These are phyloP conservation scores for Simalia tracyae DNA, from an alignment of 2,797 vertebrate species.

Conservation along the genomic window DNA sequence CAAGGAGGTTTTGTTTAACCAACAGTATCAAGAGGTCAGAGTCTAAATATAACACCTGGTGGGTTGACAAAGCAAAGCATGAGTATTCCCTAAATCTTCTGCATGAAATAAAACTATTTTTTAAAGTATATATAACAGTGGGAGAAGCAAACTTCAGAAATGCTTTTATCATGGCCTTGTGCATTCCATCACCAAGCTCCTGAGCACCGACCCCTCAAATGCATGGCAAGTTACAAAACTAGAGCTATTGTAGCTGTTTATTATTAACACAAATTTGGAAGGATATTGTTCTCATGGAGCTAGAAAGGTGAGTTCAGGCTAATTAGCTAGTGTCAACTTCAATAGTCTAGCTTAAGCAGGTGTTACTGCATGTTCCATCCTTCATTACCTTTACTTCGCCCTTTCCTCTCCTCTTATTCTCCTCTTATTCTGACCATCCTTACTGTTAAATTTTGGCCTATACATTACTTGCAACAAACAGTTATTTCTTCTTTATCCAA, in stretches of 20 bases:
- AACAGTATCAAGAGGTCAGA: not conserved
- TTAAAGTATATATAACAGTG: conserved; percentile 10
- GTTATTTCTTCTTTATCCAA: not conserved
- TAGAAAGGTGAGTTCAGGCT: not conserved
- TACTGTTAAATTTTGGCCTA: not conserved
- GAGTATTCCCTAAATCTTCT: not conserved
- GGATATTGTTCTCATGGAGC: not conserved
- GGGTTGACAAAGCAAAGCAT: conserved; percentile 16
- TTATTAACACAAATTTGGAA: conserved; percentile 22
- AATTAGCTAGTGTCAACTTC: not conserved
- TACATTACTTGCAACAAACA: not conserved
- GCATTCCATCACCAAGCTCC: conserved; percentile 17
- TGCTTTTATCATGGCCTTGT: conserved; percentile 10
- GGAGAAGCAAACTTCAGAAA: conserved; percentile 18
- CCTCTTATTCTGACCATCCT: not conserved
- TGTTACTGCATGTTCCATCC: not conserved
- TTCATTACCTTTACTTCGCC: not conserved
- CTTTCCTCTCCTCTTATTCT: not conserved
- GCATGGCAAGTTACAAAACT: conserved; percentile 2
- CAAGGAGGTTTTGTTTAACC: conserved; percentile 11
- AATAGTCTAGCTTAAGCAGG: not conserved
- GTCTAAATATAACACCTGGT: conserved; percentile 3
- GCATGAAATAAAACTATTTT: conserved; percentile 18
- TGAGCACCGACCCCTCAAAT: conserved; percentile 4
- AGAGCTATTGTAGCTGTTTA: conserved; percentile 5